Percentiles rank a stretch among this genome's conserved stretches.
phyloP scores from a whole-genome alignment of 2,113 vertebrate species.

The Melanotaenia duboulayi region DNA sequence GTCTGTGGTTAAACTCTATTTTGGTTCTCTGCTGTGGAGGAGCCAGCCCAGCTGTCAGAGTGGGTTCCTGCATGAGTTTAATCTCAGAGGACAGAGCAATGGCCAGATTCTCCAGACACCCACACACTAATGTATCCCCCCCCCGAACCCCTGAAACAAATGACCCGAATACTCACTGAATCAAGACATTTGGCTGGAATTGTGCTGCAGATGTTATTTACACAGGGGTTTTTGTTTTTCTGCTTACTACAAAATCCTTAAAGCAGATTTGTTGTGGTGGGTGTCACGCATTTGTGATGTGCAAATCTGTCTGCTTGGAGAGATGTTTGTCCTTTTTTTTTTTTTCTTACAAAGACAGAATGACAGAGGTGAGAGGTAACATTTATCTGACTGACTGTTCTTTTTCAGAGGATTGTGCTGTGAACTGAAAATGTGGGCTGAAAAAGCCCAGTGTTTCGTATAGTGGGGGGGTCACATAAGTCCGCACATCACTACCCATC shows the following conservation, averaged over 20 bases:
- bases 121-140: constrained; percentile 70
- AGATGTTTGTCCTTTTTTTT: constrained; percentile 2
- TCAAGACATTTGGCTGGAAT: constrained; percentile 53
- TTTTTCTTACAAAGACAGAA: constrained; percentile 8
- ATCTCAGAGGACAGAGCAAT: constrained; percentile 66
- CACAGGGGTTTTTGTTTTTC: constrained; percentile 47
- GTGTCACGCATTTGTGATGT: constrained; percentile 25
- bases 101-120: constrained; percentile 68
- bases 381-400: constrained; percentile 13
- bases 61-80: constrained; percentile 51
- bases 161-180: constrained; percentile 74
- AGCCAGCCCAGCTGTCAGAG: constrained; percentile 66
- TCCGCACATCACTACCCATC: too few relatives aligned
- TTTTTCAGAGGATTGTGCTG: background rate
- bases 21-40: constrained; percentile 36
- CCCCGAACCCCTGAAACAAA: constrained; percentile 70
- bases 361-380: background rate
- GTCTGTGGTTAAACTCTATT: constrained; percentile 33
- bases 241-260: constrained; percentile 29
- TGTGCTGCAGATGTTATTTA: constrained; percentile 51
- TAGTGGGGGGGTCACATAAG: too few relatives aligned
- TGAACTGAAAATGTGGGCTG: too few relatives aligned
- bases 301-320: constrained; percentile 16
- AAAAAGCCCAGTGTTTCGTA: too few relatives aligned
- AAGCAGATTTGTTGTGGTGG: constrained; percentile 23